A percentile compares a stretch with the other conserved stretches of the same genome.
Conservation (phyloP, 2,888 invertebrate genomes). For the Heterodera filipjevi region DNA sequence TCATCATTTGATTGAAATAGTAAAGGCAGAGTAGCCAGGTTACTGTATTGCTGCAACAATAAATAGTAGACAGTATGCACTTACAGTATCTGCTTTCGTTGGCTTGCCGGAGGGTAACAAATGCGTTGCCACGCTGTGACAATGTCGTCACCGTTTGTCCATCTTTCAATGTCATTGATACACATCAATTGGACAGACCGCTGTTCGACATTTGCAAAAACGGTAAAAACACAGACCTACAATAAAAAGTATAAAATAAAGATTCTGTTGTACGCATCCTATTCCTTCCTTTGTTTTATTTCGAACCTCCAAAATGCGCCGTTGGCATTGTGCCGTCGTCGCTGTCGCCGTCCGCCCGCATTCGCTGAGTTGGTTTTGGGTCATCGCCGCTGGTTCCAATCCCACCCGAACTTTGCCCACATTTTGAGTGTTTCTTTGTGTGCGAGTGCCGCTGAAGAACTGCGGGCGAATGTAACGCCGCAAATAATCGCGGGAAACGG, state of each 20-base stretch:
- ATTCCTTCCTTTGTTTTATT: neutral
- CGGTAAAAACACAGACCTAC: slow-evolving; percentile 19
- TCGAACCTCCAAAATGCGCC: slow-evolving; percentile 21
- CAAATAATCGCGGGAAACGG: slow-evolving; percentile 40
- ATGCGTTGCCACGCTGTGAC: neutral
- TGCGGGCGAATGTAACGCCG: slow-evolving; percentile 38
- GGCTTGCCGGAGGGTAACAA: neutral
- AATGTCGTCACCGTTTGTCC: slow-evolving; percentile 7
- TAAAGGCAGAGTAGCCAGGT: neutral
- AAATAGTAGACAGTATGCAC: too few species aligned
- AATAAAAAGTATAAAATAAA: neutral
- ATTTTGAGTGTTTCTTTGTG: slow-evolving; percentile 2
- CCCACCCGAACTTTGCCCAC: slow-evolving; percentile 21
- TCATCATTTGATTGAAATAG: neutral
- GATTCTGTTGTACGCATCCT: too few species aligned
- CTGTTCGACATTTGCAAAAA: slow-evolving; percentile 8
- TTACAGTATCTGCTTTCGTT: neutral
- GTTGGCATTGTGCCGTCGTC: slow-evolving; percentile 13
- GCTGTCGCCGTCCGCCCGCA: neutral
- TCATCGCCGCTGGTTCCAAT: slow-evolving; percentile 19
- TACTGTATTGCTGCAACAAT: too few species aligned
- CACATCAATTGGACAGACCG: slow-evolving; percentile 7
- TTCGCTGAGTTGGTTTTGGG: neutral
- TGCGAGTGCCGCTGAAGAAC: slow-evolving; percentile 13
- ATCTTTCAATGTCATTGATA: neutral